Evolutionary conservation across 2,888 invertebrate genomes (phyloP).

Genomic region (Tortricodes alternella): DNA sequence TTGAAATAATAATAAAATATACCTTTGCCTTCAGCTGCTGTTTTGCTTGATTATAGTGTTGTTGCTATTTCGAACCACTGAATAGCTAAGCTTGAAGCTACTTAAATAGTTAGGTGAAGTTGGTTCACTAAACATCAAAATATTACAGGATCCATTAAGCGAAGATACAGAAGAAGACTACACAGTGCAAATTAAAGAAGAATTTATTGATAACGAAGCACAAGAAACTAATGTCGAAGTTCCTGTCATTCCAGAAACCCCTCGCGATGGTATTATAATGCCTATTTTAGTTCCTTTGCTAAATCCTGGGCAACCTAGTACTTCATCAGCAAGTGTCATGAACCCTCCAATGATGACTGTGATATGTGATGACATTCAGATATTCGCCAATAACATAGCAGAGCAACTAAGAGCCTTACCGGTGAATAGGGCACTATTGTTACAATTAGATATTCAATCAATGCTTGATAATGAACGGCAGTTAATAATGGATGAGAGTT

Average conservation of each 20-base stretch:
- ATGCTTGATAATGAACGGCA: constrained; percentile 20
- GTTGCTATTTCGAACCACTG: too few relatives aligned
- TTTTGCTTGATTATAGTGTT: too few relatives aligned
- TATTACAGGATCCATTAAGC: constrained; percentile 16
- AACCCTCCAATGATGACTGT: neutral
- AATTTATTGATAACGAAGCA: neutral
- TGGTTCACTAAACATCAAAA: too few relatives aligned
- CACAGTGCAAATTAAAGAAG: constrained; percentile 16
- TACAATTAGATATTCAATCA: constrained; percentile 19
- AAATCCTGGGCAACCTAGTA: neutral
- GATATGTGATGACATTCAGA: constrained; percentile 13
- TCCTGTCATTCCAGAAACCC: neutral
- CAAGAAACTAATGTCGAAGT: neutral
- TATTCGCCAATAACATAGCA: constrained; percentile 25
- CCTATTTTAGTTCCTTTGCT: neutral
- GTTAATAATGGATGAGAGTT: constrained; percentile 11
- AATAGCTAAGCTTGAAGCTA: too few relatives aligned
- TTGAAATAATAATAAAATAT: too few relatives aligned
- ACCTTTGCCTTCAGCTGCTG: too few relatives aligned
- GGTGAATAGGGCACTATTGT: constrained; percentile 10
- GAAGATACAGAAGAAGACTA: neutral
- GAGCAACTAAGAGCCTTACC: constrained; percentile 19
- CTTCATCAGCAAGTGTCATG: neutral
- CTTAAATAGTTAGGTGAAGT: too few relatives aligned
- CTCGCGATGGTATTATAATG: neutral